These are phyloP conservation scores for Tipula vernalis DNA, from an alignment of 2,888 invertebrate genomes.

Conservation along the genomic window DNA sequence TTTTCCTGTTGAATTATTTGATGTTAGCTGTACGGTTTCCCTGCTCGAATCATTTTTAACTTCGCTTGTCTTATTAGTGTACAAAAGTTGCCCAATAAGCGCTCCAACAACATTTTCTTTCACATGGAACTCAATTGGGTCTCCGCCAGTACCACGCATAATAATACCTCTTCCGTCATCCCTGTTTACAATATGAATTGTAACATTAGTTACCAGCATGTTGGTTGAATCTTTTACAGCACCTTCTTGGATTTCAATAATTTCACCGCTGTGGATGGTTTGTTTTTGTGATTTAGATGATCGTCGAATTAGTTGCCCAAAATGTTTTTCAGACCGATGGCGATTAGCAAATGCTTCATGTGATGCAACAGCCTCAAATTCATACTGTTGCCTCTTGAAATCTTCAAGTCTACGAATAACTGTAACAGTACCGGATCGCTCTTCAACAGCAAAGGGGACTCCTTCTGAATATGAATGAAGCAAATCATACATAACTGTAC, in stretches of 20 bases:
- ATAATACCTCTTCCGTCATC: slow-evolving; percentile 55
- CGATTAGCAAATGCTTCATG: slow-evolving; percentile 24
- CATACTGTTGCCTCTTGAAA: slow-evolving; percentile 53
- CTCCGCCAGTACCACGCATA: slow-evolving; percentile 53
- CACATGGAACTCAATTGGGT: slow-evolving; percentile 60
- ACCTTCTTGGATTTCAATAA: slow-evolving; percentile 30
- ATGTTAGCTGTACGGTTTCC: not conserved
- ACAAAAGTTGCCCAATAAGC: slow-evolving; percentile 57
- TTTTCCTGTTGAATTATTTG: not conserved
- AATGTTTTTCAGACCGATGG: slow-evolving; percentile 26
- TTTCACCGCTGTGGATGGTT: slow-evolving; percentile 21
- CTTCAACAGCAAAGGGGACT: slow-evolving; percentile 88
- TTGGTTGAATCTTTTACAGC: slow-evolving; percentile 37
- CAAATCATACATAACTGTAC: slow-evolving; percentile 56
- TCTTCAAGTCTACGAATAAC: slow-evolving; percentile 63
- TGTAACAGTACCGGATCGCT: slow-evolving; percentile 74
- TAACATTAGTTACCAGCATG: slow-evolving; percentile 67
- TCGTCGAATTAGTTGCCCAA: slow-evolving; percentile 16
- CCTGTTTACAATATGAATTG: slow-evolving; percentile 69
- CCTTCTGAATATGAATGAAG: slow-evolving; percentile 78
- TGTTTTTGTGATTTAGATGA: slow-evolving; percentile 18
- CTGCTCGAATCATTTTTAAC: not conserved
- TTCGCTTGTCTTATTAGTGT: slow-evolving; percentile 32
- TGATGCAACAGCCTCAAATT: slow-evolving; percentile 73
- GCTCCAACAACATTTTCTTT: slow-evolving; percentile 63